A percentile compares a stretch with the other conserved stretches of the same genome.
These are phyloP conservation scores for Dryobotodes eremita DNA, from an alignment of 2,888 invertebrate species.

Conservation along the genomic window DNA sequence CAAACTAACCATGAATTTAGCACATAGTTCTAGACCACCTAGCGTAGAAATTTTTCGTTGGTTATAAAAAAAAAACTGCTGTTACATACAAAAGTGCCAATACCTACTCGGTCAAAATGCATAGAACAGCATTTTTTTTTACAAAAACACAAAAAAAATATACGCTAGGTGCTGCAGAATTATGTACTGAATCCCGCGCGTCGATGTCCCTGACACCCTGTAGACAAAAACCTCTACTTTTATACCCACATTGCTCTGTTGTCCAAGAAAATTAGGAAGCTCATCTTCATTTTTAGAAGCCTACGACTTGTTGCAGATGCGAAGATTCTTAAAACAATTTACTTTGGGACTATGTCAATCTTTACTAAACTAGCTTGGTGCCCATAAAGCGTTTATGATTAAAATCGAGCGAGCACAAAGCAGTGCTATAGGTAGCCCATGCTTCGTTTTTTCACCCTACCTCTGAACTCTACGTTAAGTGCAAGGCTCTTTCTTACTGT, in stretches of 20 bases:
- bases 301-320: constrained; percentile 15
- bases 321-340: constrained; percentile 2
- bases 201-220: no score
- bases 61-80: no score
- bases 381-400: constrained; percentile 5
- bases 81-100: no score
- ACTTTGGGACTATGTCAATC: constrained; percentile 20
- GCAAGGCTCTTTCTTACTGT: neutral
- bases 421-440: constrained; percentile 9
- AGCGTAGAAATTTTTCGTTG: no score
- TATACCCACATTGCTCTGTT: neutral
- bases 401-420: constrained; percentile 18
- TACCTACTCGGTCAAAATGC: no score
- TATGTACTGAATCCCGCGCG: no score
- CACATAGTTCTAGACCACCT: no score
- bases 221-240: neutral
- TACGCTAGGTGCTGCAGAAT: no score
- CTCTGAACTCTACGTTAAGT: constrained; percentile 9
- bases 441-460: constrained; percentile 6
- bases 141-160: no score
- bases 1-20: no score
- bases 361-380: constrained; percentile 1
- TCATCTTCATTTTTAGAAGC: constrained; percentile 20
- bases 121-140: no score
- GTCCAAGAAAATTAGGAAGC: constrained; percentile 1